phyloP scores from a whole-genome alignment of 2,888 invertebrate species.

The Phanerotoma sp. region DNA sequence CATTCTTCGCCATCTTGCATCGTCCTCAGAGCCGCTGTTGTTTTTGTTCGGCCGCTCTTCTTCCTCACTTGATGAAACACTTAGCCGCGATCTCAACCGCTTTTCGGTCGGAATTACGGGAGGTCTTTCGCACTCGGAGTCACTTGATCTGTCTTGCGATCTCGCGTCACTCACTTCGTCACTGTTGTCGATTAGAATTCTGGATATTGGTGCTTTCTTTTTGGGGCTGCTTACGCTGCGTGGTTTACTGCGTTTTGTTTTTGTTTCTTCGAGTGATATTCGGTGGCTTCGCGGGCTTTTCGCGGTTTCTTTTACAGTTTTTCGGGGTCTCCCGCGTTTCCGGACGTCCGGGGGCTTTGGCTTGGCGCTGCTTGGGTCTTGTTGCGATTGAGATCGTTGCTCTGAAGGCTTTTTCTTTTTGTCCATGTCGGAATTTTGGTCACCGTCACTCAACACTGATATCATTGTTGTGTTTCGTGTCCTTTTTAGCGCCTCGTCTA shows the following conservation, averaged over 20 bases:
- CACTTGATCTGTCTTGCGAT: constrained; percentile 48
- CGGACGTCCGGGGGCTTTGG: constrained; percentile 54
- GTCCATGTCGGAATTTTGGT: constrained; percentile 52
- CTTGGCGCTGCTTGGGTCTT: no score
- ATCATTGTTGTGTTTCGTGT: constrained; percentile 57
- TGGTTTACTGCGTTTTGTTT: constrained; percentile 42
- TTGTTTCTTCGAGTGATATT: constrained; percentile 38
- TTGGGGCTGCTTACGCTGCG: constrained; percentile 38
- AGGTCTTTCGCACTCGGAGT: constrained; percentile 51
- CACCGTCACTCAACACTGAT: constrained; percentile 55
- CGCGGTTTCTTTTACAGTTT: constrained; percentile 57
- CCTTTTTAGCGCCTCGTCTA: constrained; percentile 54
- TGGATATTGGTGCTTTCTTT: constrained; percentile 57
- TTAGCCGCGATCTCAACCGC: constrained; percentile 36
- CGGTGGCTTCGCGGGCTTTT: constrained; percentile 47
- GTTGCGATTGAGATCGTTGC: constrained; percentile 35
- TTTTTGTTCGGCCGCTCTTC: constrained; percentile 37
- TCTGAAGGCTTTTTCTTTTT: constrained; percentile 48
- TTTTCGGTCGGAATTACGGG: constrained; percentile 34
- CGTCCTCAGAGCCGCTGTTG: constrained; percentile 44
- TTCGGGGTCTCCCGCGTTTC: constrained; percentile 61
- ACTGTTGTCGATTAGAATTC: constrained; percentile 49
- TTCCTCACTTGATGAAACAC: constrained; percentile 48
- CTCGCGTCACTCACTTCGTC: constrained; percentile 53
- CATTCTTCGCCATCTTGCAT: constrained; percentile 43